Base-by-base conservation (phyloP, 2,888 invertebrate species). In the Biston stratarius region DNA sequence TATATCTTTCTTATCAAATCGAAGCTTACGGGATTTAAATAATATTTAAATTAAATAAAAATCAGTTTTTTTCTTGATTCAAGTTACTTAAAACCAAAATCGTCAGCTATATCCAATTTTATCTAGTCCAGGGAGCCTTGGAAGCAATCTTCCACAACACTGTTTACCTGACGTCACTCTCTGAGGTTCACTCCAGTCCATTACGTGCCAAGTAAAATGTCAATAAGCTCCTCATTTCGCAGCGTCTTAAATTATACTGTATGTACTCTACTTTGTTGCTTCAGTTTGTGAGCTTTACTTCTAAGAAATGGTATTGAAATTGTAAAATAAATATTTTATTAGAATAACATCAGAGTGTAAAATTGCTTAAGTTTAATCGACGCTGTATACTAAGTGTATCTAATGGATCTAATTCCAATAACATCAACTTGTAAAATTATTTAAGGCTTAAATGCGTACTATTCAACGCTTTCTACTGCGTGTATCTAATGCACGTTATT, bases 191-290 rank as follows among this genome's bases (percentile, higher is more conserved):
- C 55, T 65, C 52, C 61, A 62, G 36, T 55, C 56, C 57, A 69
- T 63, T 66, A 69, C 33, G 63, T 65, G 62, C 71, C 61, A 67
- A 67, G 61, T 53, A 67, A 69, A 68, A 71, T 71, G 64, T 62
- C 70, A 70, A 69, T 66, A 65, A 69, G 69, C 64, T 71, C 53
- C 64, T 64, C 61, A 69, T 64, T 72, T 70, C 66, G 48, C 33
- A 47, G 58, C 59, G 56, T 59, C 61, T 67, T 44, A 53, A 63
- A 58, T 49, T 58, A 62, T 61, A 58, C 47, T 62, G 60, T 60
- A 40, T 63, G 58, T 59, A 48, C 61, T 48, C 57, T 63, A 52
- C 56, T 59, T 65, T 57, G 63, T 59, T 58, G 44, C 33, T 58
- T 64, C 42, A 24, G 5, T 55, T 53, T 40, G 15, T n/a, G 38